A percentile compares a stretch with the other conserved stretches of the same genome.
Evolutionary conservation across 2,113 vertebrate genomes (phyloP).

Genomic region (Heliornis fulica): DNA sequence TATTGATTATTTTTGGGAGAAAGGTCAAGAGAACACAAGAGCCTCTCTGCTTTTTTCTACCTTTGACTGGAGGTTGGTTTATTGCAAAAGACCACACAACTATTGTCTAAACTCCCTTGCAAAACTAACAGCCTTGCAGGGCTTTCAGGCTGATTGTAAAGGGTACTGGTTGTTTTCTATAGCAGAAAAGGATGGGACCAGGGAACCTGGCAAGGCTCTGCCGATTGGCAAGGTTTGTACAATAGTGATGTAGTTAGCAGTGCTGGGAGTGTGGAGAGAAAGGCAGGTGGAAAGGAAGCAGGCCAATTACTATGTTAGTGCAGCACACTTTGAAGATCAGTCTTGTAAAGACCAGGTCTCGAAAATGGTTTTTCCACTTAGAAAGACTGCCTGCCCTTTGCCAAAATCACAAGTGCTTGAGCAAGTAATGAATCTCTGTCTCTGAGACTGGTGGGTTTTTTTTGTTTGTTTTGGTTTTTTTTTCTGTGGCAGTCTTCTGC

Average conservation of each 20-base stretch:
- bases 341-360: not conserved
- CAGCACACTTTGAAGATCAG: not conserved
- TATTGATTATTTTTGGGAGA: not conserved
- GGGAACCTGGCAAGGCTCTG: accelerated
- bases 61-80: not conserved
- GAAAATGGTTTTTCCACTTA: not conserved
- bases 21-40: not conserved
- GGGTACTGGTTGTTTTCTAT: not conserved
- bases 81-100: not conserved
- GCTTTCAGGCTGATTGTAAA: not conserved
- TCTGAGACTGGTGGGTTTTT: too few relatives aligned
- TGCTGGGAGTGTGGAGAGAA: not conserved
- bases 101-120: not conserved
- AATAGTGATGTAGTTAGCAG: not conserved
- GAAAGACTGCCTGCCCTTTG: not conserved
- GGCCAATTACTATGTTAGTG: not conserved
- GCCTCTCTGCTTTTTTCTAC: not conserved
- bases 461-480: too few relatives aligned
- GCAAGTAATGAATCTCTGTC: not conserved
- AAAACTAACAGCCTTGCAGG: not conserved
- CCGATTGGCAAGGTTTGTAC: not conserved
- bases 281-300: not conserved
- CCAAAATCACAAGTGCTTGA: not conserved
- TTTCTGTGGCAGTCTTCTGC: not conserved
- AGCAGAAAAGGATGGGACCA: not conserved